phyloP scores from a whole-genome alignment of 2,113 vertebrate genomes.

The Felis catus region F.catus_Fca126_mat1.0 CM031414.1:132961501-132962000 shows the following conservation, averaged over 20 bases:
- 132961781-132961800: slow-evolving; percentile 93
- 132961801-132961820: background rate
- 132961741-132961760: slow-evolving; percentile 94
- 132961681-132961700: background rate
- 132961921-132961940: slow-evolving; percentile 3
- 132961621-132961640: background rate
- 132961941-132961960: background rate
- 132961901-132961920: background rate
- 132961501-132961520: background rate
- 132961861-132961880: background rate
- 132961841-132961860: background rate
- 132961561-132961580: no score
- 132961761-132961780: slow-evolving; percentile 93
- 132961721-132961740: slow-evolving; percentile 69
- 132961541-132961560: background rate
- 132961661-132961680: no score
- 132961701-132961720: background rate
- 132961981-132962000: background rate
- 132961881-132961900: background rate
- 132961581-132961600: accelerated
- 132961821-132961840: background rate
- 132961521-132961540: background rate
- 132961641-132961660: no score
- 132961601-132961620: accelerated
- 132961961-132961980: background rate